Conservation (phyloP, 2,888 invertebrate species). For the Formica aserva region DNA sequence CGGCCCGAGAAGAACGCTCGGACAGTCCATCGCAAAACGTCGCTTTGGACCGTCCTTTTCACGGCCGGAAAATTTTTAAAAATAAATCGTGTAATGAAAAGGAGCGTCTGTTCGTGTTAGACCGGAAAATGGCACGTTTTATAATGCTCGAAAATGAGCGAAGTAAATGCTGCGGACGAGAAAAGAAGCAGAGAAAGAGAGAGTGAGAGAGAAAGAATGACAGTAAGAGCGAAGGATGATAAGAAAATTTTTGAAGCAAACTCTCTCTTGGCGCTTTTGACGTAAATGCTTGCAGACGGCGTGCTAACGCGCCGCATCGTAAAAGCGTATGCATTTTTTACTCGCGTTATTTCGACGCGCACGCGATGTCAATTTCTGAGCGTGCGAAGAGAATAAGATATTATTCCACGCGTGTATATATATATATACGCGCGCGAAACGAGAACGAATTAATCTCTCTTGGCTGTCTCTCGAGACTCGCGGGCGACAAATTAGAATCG, state of each 20-base stretch:
- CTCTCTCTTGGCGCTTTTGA: constrained; percentile 41
- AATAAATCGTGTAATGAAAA: constrained; percentile 9
- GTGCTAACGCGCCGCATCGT: constrained; percentile 46
- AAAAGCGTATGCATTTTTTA: constrained; percentile 52
- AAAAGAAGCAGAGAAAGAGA: background rate
- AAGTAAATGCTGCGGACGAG: constrained; percentile 12
- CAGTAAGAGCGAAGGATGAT: constrained; percentile 20
- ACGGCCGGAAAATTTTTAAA: constrained; percentile 29
- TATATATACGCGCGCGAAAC: background rate
- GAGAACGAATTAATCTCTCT: constrained; percentile 35
- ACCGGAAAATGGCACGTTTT: constrained; percentile 18
- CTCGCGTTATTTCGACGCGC: constrained; percentile 48
- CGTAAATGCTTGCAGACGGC: constrained; percentile 38
- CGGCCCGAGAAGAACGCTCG: constrained; percentile 34
- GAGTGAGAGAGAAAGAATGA: background rate
- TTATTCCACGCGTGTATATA: constrained; percentile 20
- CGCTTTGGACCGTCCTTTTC: background rate
- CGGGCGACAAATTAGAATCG: constrained; percentile 38
- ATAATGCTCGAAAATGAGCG: constrained; percentile 7
- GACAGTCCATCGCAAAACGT: constrained; percentile 53
- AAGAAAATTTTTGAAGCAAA: constrained; percentile 47
- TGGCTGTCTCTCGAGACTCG: constrained; percentile 5
- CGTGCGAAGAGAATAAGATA: constrained; percentile 37
- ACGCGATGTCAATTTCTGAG: constrained; percentile 48
- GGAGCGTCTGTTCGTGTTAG: constrained; percentile 7